These are phyloP conservation scores for Metalampra italica DNA, from an alignment of 2,888 invertebrate genomes.

Conservation along the genomic window DNA sequence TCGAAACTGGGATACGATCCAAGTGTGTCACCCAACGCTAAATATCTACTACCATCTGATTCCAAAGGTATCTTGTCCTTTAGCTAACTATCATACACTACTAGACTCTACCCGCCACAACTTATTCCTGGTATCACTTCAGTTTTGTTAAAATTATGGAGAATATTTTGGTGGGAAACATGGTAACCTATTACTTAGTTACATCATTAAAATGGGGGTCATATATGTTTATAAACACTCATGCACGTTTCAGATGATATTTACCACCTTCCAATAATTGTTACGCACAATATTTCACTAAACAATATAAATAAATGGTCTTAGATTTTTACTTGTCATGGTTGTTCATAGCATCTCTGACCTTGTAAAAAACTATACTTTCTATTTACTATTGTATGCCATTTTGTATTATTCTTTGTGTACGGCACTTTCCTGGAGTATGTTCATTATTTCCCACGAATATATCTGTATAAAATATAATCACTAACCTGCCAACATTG, in stretches of 20 bases:
- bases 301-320: not conserved
- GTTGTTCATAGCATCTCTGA: constrained; percentile 6
- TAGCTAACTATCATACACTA: constrained; percentile 21
- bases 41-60: constrained; percentile 50
- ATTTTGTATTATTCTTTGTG: no score
- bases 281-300: not conserved
- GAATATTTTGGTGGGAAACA: constrained; percentile 69
- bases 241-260: constrained; percentile 33
- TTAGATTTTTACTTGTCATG: not conserved
- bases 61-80: constrained; percentile 55
- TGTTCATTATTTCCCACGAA: no score
- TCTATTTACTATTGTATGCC: constrained; percentile 36
- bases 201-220: constrained; percentile 70
- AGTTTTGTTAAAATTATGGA: constrained; percentile 13
- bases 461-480: no score
- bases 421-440: no score
- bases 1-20: constrained; percentile 68
- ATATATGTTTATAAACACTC: constrained; percentile 72
- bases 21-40: constrained; percentile 65
- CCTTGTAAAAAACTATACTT: constrained; percentile 37
- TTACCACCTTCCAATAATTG: not conserved
- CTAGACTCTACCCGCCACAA: constrained; percentile 11
- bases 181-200: constrained; percentile 68
- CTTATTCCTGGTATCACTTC: constrained; percentile 5
- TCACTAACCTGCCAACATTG: no score